Conservation (phyloP, 2,113 vertebrate species). For the Pimephales promelas region DNA sequence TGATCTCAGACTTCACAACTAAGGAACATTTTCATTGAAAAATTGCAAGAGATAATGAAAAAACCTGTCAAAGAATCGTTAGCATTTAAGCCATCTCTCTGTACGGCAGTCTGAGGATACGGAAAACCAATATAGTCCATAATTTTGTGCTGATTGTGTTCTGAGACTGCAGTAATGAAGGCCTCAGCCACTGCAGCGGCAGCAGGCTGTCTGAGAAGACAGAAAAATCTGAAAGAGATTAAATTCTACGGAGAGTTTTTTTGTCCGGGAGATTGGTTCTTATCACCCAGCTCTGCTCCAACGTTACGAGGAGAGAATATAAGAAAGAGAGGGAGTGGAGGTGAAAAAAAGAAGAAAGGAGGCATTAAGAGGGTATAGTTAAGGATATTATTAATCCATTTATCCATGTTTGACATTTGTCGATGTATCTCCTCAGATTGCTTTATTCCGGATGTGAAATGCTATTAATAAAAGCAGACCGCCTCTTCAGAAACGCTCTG, state of each 20-base stretch:
- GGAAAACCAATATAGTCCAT: slow-evolving; percentile 59
- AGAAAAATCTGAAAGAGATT: slow-evolving; percentile 77
- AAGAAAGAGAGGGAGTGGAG: slow-evolving; percentile 34
- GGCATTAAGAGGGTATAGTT: slow-evolving; percentile 69
- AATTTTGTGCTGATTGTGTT: slow-evolving; percentile 74
- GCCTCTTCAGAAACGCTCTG: slow-evolving; percentile 1
- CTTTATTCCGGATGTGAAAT: not conserved
- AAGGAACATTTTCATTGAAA: slow-evolving; percentile 23
- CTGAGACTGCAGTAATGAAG: slow-evolving; percentile 72
- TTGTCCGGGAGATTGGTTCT: slow-evolving; percentile 78
- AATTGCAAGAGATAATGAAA: slow-evolving; percentile 3
- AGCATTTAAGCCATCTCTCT: slow-evolving; percentile 42
- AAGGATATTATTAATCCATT: slow-evolving; percentile 75
- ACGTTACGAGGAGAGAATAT: slow-evolving; percentile 60
- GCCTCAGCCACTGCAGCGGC: slow-evolving; percentile 64
- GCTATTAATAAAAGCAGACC: slow-evolving; percentile 21
- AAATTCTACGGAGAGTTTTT: slow-evolving; percentile 74
- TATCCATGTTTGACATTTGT: slow-evolving; percentile 79
- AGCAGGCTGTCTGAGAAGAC: slow-evolving; percentile 70
- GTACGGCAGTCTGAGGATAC: slow-evolving; percentile 39
- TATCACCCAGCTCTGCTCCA: slow-evolving; percentile 71
- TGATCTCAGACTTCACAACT: not conserved
- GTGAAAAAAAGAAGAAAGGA: slow-evolving; percentile 57
- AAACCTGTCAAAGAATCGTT: slow-evolving; percentile 32
- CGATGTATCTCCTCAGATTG: slow-evolving; percentile 69